These are phyloP conservation scores for Drosophila aldrichi DNA, from an alignment of 2,888 invertebrate species.

Conservation along the genomic window DNA sequence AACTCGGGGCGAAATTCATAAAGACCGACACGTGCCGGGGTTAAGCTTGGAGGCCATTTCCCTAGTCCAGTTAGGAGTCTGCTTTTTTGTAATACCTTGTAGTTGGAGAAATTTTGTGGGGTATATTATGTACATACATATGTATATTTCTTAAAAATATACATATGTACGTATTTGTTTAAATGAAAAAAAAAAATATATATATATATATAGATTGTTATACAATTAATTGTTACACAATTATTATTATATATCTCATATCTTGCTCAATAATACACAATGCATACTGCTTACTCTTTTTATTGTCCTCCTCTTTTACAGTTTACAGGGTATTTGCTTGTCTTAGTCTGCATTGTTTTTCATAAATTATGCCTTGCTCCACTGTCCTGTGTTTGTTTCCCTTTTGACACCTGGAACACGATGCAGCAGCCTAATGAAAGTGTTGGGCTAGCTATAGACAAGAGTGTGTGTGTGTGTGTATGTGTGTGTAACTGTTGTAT, in stretches of 20 bases:
- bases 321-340: constrained; percentile 4
- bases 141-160: too few species aligned
- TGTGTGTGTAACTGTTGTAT: not conserved
- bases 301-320: not conserved
- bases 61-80: constrained; percentile 37
- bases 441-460: constrained; percentile 36
- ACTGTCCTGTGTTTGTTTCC: not conserved
- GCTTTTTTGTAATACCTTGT: constrained; percentile 3
- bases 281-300: too few species aligned
- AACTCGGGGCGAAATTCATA: constrained; percentile 56
- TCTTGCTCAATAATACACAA: too few species aligned
- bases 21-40: constrained; percentile 72
- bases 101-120: not conserved
- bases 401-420: constrained; percentile 70
- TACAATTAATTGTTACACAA: too few species aligned
- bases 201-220: too few species aligned
- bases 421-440: constrained; percentile 67
- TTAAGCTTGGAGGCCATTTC: constrained; percentile 34
- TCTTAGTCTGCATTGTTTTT: not conserved
- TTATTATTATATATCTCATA: too few species aligned
- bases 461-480: not conserved
- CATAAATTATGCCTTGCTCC: constrained; percentile 67
- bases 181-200: too few species aligned
- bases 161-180: too few species aligned
- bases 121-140: not conserved